Evolutionary conservation across 37 sponge, comb jelly and placozoan species (phyloP).

Genomic region (Beroe ovata): DNA sequence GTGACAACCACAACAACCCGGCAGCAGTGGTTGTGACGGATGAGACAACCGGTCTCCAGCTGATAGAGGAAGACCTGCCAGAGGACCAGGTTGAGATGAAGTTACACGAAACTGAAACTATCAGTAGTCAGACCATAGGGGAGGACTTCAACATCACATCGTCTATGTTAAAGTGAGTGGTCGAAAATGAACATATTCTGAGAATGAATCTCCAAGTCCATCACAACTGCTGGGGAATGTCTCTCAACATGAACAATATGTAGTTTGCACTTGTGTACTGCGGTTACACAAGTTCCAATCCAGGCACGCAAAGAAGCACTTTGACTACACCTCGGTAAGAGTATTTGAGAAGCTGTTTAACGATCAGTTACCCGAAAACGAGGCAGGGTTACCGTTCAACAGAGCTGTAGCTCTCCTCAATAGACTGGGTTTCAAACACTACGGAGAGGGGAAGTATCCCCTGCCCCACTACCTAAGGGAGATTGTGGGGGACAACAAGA

Average conservation of each 20-base stretch:
- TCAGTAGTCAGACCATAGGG: not conserved
- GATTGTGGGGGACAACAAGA: not conserved
- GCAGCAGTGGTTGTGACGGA: not conserved
- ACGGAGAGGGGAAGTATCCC: conserved; percentile 58
- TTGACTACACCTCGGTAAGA: not conserved
- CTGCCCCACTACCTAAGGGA: conserved; percentile 53
- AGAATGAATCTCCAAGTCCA: too few relatives aligned
- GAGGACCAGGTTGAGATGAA: not conserved
- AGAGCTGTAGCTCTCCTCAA: not conserved
- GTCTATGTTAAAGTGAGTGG: not conserved
- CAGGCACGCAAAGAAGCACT: not conserved
- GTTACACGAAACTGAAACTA: not conserved
- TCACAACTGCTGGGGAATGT: too few relatives aligned
- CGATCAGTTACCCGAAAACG: not conserved
- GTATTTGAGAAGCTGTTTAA: not conserved
- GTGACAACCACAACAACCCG: too few relatives aligned
- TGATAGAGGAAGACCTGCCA: not conserved
- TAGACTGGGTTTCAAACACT: conserved; percentile 11
- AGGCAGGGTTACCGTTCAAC: not conserved
- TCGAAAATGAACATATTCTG: too few relatives aligned
- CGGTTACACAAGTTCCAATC: not conserved
- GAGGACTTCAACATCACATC: not conserved
- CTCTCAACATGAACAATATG: too few relatives aligned
- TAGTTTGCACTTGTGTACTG: not conserved
- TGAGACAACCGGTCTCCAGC: not conserved